Base-by-base conservation (phyloP, 1,140 invertebrate genomes). In the Drosophila nigrodunni region DNA sequence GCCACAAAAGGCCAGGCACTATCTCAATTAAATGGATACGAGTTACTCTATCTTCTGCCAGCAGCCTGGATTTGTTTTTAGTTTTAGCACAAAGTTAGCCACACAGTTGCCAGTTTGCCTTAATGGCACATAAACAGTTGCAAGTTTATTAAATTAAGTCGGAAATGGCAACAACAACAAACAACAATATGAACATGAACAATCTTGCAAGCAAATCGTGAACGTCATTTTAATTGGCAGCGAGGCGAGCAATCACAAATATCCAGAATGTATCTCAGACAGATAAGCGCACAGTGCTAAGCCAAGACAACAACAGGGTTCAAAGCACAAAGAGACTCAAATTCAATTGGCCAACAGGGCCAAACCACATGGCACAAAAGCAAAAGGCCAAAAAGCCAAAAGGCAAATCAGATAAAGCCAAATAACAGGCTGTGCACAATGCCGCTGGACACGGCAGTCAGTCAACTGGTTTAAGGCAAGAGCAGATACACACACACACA, bases 181-280 rank as follows among this genome's bases (percentile, higher is more conserved):
- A 43, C 4, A 43, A 0, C 50, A n/a, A 44, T 34, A n/a, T 15
- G 41, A 57, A 18, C 46, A 9, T 11, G 2, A 15, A 18, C 21
- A 70, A 70, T 74, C 72, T 62, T 64, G 35, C 49, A 15, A 54
- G 34, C 64, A 68, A 81, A 86, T 86, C 76, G 78, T 54, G 66
- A 65, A 80, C 77, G 75, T 87, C 73, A 78, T 82, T 87, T 87
- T 87, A 87, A 87, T 87, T 88, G 82, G 83, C 82, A 83, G 25
- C 46, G 49, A 78, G 72, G 69, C 85, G 66, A 65, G 57, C 82
- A 86, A 82, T 87, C 82, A 81, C 66, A 82, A 74, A 54, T 69
- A 74, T 74, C 71, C 71, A 61, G 65, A 69, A 74, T 62, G 58
- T 74, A 74, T 70, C 58, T 70, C 37, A 18, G n/a, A 35, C 18